Evolutionary conservation across 2,113 vertebrate genomes (phyloP).

Genomic region (Taxidea taxus): DNA sequence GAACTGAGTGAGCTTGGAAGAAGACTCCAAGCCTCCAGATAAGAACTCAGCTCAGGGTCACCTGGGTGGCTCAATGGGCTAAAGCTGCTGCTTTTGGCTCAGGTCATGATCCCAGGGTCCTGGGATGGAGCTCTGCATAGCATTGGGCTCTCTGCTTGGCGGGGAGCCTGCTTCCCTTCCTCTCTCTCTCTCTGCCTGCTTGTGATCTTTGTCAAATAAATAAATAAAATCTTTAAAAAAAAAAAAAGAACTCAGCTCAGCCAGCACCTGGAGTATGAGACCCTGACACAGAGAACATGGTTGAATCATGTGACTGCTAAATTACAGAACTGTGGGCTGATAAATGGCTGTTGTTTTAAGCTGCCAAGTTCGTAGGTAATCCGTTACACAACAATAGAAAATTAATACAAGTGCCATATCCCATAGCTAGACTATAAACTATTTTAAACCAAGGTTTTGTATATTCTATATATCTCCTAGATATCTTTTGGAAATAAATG

Average conservation of each 20-base stretch:
- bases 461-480: neutral
- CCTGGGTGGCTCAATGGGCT: too few species aligned
- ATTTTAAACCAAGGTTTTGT: slow-evolving; percentile 23
- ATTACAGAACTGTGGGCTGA: neutral
- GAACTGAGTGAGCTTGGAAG: neutral
- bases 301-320: neutral
- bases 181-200: too few species aligned
- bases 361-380: neutral
- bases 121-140: too few species aligned
- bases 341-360: neutral
- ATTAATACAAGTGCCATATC: neutral
- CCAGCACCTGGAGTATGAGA: neutral
- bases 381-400: neutral
- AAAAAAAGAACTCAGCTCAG: neutral
- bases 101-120: too few species aligned
- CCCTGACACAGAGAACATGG: neutral
- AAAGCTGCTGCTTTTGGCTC: too few species aligned
- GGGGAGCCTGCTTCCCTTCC: too few species aligned
- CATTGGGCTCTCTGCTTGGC: too few species aligned
- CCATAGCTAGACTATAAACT: neutral
- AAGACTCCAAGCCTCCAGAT: neutral
- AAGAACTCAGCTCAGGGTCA: neutral
- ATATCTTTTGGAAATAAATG: slow-evolving; percentile 24
- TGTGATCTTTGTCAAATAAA: too few species aligned
- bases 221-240: too few species aligned